These are phyloP conservation scores for Melipona beecheii DNA, from an alignment of 2,888 invertebrate species.

Conservation along the genomic window DNA sequence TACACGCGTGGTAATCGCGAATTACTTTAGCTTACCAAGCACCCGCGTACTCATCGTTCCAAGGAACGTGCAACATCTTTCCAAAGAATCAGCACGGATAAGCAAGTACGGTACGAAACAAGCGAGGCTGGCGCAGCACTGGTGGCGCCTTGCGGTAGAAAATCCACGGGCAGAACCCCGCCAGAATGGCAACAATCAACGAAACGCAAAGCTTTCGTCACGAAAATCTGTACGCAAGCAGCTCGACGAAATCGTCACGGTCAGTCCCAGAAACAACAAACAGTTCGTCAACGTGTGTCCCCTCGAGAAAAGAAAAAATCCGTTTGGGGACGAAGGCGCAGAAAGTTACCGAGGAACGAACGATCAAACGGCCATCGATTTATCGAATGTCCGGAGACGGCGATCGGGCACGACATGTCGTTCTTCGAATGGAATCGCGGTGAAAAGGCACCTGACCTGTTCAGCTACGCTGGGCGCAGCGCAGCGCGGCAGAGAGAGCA, in stretches of 20 bases:
- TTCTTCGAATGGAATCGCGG: background rate
- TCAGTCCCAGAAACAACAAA: background rate
- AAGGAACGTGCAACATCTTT: background rate
- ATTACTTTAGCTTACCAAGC: background rate
- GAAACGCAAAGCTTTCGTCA: background rate
- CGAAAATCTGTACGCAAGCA: background rate
- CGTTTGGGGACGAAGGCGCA: no score
- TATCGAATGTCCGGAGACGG: background rate
- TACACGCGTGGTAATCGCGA: background rate
- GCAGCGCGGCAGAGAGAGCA: slow-evolving; percentile 60
- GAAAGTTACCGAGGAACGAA: background rate
- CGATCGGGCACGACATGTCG: background rate
- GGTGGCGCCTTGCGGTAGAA: background rate
- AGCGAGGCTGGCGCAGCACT: background rate
- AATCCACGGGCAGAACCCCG: background rate
- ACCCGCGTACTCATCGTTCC: background rate
- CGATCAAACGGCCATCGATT: background rate
- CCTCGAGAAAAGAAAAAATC: no score
- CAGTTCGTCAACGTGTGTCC: no score
- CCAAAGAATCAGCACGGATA: background rate
- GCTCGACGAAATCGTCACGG: background rate
- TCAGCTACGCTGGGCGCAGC: slow-evolving; percentile 53
- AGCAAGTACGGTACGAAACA: background rate
- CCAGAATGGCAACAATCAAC: background rate
- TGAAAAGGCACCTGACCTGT: slow-evolving; percentile 38